Conservation (phyloP, 1,140 invertebrate species). For the Drosophila equinoxialis region DNA sequence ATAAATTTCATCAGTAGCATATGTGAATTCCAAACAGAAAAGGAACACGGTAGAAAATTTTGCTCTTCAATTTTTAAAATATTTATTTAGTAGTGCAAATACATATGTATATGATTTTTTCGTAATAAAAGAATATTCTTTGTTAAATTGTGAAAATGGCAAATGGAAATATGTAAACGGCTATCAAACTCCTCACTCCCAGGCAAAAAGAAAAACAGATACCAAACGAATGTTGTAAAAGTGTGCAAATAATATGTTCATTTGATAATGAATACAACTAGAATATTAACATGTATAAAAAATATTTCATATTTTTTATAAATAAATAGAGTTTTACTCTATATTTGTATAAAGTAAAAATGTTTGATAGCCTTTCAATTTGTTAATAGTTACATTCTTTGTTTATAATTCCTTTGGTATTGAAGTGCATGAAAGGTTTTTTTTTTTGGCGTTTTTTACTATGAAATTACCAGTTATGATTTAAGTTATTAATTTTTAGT, state of each 20-base stretch:
- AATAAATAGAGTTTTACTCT: too few species aligned
- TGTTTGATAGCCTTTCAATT: too few species aligned
- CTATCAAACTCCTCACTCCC: background rate
- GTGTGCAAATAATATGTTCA: slow-evolving; percentile 5
- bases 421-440: too few species aligned
- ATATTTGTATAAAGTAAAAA: too few species aligned
- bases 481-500: too few species aligned
- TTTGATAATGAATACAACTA: background rate
- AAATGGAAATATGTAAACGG: slow-evolving; percentile 5
- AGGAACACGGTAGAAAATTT: background rate
- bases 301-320: too few species aligned
- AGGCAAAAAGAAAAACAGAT: background rate
- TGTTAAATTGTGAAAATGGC: background rate
- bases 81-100: slow-evolving; percentile 9
- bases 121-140: background rate
- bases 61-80: background rate
- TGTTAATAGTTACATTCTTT: too few species aligned
- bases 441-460: too few species aligned
- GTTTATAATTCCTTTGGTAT: too few species aligned
- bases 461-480: too few species aligned
- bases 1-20: slow-evolving; percentile 5
- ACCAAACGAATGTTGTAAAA: background rate
- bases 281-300: background rate
- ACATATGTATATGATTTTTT: background rate
- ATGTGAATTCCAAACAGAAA: background rate